These are phyloP conservation scores for Atherinomorus stipes DNA, from an alignment of 2,113 vertebrate species.

Conservation along the genomic window DNA sequence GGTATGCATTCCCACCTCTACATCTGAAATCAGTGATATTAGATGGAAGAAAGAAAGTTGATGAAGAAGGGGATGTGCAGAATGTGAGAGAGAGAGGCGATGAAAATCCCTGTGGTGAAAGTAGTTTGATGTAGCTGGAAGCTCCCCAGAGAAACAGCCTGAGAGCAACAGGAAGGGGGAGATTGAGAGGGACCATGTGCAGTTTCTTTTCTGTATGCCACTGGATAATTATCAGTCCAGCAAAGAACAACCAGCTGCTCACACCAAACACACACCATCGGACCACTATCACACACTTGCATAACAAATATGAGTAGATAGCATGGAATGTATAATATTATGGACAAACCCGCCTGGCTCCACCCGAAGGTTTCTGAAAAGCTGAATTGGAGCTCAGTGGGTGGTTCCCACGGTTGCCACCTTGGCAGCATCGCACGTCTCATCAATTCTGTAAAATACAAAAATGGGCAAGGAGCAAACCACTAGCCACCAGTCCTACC, in stretches of 20 bases:
- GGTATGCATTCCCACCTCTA: slow-evolving; percentile 64
- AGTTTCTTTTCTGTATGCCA: slow-evolving; percentile 37
- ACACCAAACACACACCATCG: slow-evolving; percentile 55
- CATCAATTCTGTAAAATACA: no score
- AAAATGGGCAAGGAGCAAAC: no score
- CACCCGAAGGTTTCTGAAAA: no score
- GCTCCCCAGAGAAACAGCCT: slow-evolving; percentile 53
- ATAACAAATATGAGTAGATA: slow-evolving; percentile 16
- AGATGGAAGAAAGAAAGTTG: slow-evolving; percentile 49
- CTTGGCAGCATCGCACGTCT: no score
- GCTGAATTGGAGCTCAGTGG: no score
- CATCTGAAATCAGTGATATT: slow-evolving; percentile 49
- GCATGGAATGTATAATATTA: no score
- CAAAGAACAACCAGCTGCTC: slow-evolving; percentile 65
- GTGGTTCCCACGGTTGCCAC: no score
- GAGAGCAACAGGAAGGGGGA: slow-evolving; percentile 29
- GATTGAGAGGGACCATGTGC: slow-evolving; percentile 42
- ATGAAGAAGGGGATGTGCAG: slow-evolving; percentile 51
- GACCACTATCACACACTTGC: slow-evolving; percentile 52
- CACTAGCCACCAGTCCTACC: no score
- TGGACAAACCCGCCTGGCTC: no score
- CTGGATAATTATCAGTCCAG: slow-evolving; percentile 64
- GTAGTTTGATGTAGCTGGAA: slow-evolving; percentile 44
- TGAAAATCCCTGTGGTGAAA: slow-evolving; percentile 55
- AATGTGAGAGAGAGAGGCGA: slow-evolving; percentile 37